Conservation (phyloP, 2,797 vertebrate species). For the Lacerta bilineata region DNA sequence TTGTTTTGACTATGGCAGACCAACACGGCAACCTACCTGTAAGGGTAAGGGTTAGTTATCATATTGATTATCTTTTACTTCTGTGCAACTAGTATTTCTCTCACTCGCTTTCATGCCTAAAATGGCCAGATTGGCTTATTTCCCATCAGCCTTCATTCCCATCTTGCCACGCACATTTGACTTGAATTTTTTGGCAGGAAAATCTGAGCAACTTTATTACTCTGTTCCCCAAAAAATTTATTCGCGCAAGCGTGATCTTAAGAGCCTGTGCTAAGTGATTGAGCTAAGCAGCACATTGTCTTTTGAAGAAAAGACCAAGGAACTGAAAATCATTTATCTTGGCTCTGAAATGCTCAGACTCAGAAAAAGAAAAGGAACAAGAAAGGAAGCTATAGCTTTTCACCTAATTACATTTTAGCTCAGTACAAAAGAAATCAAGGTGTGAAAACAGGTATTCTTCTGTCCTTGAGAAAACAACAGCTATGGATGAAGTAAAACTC, state of each 20-base stretch:
- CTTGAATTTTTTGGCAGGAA: neutral
- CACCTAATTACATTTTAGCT: constrained; percentile 34
- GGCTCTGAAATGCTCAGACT: neutral
- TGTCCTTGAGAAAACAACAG: constrained; percentile 7
- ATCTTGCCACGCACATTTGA: neutral
- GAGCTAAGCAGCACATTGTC: neutral
- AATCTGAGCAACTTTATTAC: constrained; percentile 34
- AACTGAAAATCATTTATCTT: constrained; percentile 43
- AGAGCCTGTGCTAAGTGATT: constrained; percentile 12
- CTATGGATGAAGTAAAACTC: neutral
- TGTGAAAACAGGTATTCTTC: constrained; percentile 1
- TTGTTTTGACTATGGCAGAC: too few relatives aligned
- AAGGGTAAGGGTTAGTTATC: too few relatives aligned
- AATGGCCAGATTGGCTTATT: neutral
- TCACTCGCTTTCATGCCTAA: too few relatives aligned
- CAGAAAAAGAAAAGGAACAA: neutral
- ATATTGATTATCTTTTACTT: too few relatives aligned
- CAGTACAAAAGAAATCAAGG: constrained; percentile 8
- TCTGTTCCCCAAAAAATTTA: constrained; percentile 32
- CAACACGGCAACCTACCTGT: too few relatives aligned
- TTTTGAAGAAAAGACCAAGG: constrained; percentile 43
- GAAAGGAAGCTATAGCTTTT: constrained; percentile 31
- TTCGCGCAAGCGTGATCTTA: constrained; percentile 28
- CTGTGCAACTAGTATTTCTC: too few relatives aligned
- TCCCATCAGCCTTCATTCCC: neutral